Conservation (phyloP, 2,113 vertebrate species). For the Nothobranchius kuhntae region DNA sequence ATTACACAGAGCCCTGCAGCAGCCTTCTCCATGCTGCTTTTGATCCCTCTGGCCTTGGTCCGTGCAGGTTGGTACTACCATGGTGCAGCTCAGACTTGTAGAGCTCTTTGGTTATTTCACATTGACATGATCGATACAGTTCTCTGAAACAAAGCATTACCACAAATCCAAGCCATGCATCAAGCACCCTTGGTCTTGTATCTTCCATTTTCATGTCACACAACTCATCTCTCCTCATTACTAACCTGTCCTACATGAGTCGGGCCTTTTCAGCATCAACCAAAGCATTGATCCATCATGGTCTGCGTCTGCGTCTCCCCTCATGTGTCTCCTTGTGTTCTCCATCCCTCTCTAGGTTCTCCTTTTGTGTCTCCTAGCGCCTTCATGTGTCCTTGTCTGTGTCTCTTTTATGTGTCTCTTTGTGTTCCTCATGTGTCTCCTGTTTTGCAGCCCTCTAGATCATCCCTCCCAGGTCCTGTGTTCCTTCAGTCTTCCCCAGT, state of each 20-base stretch:
- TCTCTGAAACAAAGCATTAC: conserved; percentile 24
- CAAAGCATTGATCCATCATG: conserved; percentile 6
- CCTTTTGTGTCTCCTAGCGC: too few species aligned
- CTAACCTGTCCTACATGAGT: conserved; percentile 2
- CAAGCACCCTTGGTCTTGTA: conserved; percentile 50
- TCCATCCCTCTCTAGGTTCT: too few species aligned
- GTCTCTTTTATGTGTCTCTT: too few species aligned
- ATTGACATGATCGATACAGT: conserved; percentile 35
- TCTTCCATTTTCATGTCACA: conserved; percentile 18
- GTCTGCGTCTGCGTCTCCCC: too few species aligned
- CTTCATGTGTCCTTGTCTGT: too few species aligned
- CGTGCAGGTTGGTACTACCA: not conserved
- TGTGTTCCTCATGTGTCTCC: too few species aligned
- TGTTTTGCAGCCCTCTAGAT: too few species aligned
- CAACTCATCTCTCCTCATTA: conserved; percentile 55
- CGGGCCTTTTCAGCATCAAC: conserved; percentile 21
- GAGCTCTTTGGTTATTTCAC: conserved; percentile 2
- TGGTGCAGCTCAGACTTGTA: not conserved
- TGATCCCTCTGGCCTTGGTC: conserved; percentile 7
- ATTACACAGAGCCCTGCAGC: conserved; percentile 17
- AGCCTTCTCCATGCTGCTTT: conserved; percentile 1
- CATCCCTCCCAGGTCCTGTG: too few species aligned
- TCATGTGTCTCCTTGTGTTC: too few species aligned
- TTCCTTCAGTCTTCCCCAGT: too few species aligned
- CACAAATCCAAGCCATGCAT: conserved; percentile 26